Base-by-base conservation (phyloP, 2,113 vertebrate species). In the Ranitomeya imitator region DNA sequence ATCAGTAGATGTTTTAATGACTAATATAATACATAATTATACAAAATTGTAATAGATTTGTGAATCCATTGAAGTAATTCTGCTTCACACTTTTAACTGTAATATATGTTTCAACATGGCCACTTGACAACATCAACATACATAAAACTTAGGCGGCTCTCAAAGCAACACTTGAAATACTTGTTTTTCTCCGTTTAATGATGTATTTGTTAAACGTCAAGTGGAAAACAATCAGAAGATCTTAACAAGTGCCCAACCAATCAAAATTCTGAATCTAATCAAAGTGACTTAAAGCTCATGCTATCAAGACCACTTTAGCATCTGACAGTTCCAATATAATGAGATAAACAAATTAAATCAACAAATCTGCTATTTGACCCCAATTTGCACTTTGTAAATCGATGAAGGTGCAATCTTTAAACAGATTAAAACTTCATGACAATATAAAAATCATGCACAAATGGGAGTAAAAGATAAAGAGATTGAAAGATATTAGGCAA, bases 341-440 rank as follows among this genome's bases (percentile, higher is more conserved):
- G 79, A 83, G 26, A 60, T 63, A 83, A 83, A 83, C 80, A 83
- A 65, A 65, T 65, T 37, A 63, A 51, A 65, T 83, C 59, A 45
- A 83, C 80, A 83, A 65, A 65, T 83, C n/a, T 83, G 59, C 80
- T 83, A 83, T 83, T 83, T 83, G 80, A 83, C 80, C 80, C 80
- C 31, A 83, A 83, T 83, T 65, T 83, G 79, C 80, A 51, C 31
- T 83, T 26, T 83, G 80, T 21, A 83, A 63, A 83, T 83, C 79
- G 61, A 61, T 81, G 18, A 81, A 81, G 11, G 18, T 31, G 61
- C 79, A 81, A 61, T 37, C 60, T n/a, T 52, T 65, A 65, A 83
- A 15, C 18, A 63, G 31, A 83, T 83, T 83, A 65, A 82, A 63
- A 61, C 79, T 82, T 82, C 79, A 82, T 65, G 59, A 65, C 51